Evolutionary conservation across 2,113 vertebrate genomes (phyloP).

Genomic region (Labeo rohita): DNA sequence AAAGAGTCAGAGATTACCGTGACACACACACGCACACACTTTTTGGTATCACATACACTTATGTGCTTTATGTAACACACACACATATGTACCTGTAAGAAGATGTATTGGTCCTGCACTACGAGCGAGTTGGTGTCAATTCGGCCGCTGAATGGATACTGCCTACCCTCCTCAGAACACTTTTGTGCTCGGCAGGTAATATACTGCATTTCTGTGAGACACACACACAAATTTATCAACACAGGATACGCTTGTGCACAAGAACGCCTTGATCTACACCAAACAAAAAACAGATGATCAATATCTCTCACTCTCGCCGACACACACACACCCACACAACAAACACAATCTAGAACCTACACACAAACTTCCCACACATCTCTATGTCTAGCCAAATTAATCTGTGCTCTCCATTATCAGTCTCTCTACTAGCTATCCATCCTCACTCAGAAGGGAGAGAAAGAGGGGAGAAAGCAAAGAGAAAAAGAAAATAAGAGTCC

Average conservation of each 20-base stretch:
- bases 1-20: conserved; percentile 37
- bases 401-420: conserved; percentile 49
- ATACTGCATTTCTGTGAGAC: conserved; percentile 86
- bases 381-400: conserved; percentile 47
- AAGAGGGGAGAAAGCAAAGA: conserved; percentile 28
- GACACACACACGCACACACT: conserved; percentile 2
- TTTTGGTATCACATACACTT: background rate
- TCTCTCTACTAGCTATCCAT: conserved; percentile 45
- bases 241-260: conserved; percentile 33
- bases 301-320: conserved; percentile 26
- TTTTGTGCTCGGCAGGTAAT: conserved; percentile 91
- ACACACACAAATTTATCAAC: conserved; percentile 36
- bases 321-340: conserved; percentile 28
- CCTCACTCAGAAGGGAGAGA: conserved; percentile 41
- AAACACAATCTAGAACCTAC: conserved; percentile 29
- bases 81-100: conserved; percentile 85
- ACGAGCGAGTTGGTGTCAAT: conserved; percentile 94
- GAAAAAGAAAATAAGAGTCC: background rate
- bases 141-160: conserved; percentile 84
- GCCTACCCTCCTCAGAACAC: conserved; percentile 85
- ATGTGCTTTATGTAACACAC: background rate
- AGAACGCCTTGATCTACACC: conserved; percentile 46
- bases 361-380: conserved; percentile 38
- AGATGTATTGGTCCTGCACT: conserved; percentile 95
- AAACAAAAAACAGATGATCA: conserved; percentile 39